These are phyloP conservation scores for Syngnathus typhle DNA, from an alignment of 2,113 vertebrate genomes.

Conservation along the genomic window DNA sequence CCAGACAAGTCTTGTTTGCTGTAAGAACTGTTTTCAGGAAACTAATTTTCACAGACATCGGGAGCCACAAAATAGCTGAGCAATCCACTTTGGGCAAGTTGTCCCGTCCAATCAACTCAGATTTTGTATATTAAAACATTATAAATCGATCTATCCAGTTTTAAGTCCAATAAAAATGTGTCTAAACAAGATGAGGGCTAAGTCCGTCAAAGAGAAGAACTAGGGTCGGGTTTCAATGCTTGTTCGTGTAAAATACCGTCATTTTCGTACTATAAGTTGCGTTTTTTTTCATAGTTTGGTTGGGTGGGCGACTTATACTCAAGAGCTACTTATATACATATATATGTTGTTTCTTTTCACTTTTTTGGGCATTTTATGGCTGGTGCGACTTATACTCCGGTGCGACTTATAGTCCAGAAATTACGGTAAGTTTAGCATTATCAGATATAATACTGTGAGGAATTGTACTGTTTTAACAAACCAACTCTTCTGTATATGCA, in stretches of 20 bases:
- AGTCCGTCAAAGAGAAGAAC: neutral
- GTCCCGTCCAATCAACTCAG: neutral
- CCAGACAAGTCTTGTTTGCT: neutral
- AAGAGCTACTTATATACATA: too few relatives aligned
- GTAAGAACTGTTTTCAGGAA: neutral
- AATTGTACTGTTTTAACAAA: constrained; percentile 29
- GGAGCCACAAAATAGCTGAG: neutral
- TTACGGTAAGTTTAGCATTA: constrained; percentile 19
- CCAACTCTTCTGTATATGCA: constrained; percentile 57
- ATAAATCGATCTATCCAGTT: neutral
- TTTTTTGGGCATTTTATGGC: too few relatives aligned
- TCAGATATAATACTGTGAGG: constrained; percentile 19
- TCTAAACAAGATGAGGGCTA: neutral
- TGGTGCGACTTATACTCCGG: too few relatives aligned
- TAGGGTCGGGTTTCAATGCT: neutral
- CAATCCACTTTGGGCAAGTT: neutral
- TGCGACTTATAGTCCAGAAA: too few relatives aligned
- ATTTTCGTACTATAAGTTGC: too few relatives aligned
- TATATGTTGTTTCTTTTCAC: too few relatives aligned
- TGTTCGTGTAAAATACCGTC: constrained; percentile 10
- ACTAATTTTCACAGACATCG: neutral
- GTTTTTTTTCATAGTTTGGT: too few relatives aligned
- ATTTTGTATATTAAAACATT: neutral
- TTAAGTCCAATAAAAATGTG: neutral
- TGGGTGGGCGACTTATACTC: too few relatives aligned